Base-by-base conservation (phyloP, 1,140 invertebrate species). In the Eumaeus atala region DNA sequence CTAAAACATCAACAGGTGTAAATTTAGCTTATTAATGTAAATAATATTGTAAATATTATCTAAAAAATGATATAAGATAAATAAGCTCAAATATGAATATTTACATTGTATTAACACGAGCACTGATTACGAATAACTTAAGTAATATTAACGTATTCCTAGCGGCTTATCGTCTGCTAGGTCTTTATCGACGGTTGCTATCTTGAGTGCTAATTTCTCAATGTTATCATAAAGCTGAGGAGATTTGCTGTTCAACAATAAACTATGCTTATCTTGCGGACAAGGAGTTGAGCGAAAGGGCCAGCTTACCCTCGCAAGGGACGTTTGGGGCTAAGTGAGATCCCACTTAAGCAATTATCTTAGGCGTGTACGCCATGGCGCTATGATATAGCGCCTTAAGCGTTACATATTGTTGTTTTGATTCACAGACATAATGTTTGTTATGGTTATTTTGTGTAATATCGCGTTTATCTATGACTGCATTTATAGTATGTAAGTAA, bases 281-380 rank as follows among this genome's bases (percentile, higher is more conserved):
- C 44, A 56, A 72, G 62, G 62, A 71, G 66, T 65, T 70, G 56
- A 53, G 59, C 59, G 55, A 70, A 70, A 75, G 70, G 70, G 67
- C 66, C 63, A 67, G 50, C 61, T 59, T 47, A 63, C 64, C 68
- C 66, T 51, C 62, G 55, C 53, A 48, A 51, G 59, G 56, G 58
- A 57, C 56, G 54, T 56, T 59, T 50, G 64, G 51, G 65, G 67
- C 67, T 72, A 67, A 69, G 67, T 64, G 69, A 77, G 72, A 76
- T 74, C 66, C 69, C 70, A 76, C 74, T 82, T 77, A 76, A 72
- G 70, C 75, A 73, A 79, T 74, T 76, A 77, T 71, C 66, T 67
- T 17, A 44, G 40, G 40, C 40, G 17, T 16, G 40, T 16, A 44
- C 48, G 48, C 42, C 61, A 63, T 59, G 58, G 54, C 56, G 57